These are phyloP conservation scores for Pteropus rufus DNA, from an alignment of 2,797 vertebrate genomes.

Conservation along the genomic window DNA sequence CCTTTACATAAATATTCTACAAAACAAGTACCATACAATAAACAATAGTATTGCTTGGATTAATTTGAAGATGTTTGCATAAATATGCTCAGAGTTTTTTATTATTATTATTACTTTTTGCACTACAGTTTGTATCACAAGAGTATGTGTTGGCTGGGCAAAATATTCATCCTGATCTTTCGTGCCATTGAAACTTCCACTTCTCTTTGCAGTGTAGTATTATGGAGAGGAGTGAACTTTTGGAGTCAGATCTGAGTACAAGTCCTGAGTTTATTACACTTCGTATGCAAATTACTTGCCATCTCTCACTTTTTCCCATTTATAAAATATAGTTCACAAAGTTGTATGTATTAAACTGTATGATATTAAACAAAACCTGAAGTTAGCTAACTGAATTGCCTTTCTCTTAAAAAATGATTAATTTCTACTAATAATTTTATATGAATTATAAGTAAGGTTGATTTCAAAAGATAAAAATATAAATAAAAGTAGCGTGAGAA, in stretches of 20 bases:
- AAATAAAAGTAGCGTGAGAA: background rate
- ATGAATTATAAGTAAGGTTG: slow-evolving; percentile 28
- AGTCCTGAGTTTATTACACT: background rate
- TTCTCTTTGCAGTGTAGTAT: background rate
- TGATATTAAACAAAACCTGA: background rate
- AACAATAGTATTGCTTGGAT: slow-evolving; percentile 37
- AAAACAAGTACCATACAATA: background rate
- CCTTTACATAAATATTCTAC: slow-evolving; percentile 60
- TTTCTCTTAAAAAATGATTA: background rate
- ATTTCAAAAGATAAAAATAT: background rate
- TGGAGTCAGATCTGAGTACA: no score
- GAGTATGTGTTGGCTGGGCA: background rate
- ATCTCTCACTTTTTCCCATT: background rate
- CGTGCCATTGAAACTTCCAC: background rate
- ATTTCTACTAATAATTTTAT: slow-evolving; percentile 27
- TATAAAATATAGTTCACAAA: background rate
- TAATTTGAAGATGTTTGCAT: slow-evolving; percentile 51
- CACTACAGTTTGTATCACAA: background rate
- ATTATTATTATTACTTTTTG: background rate
- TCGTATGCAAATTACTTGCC: background rate
- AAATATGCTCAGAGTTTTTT: slow-evolving; percentile 37
- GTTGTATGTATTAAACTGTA: background rate
- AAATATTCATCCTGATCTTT: background rate
- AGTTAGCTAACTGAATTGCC: background rate
- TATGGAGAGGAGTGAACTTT: background rate